Percentiles rank a stretch among this genome's conserved stretches.
These are phyloP conservation scores for Aphaenogaster rudis DNA, from an alignment of 1,140 invertebrate species.

Conservation along the genomic window DNA sequence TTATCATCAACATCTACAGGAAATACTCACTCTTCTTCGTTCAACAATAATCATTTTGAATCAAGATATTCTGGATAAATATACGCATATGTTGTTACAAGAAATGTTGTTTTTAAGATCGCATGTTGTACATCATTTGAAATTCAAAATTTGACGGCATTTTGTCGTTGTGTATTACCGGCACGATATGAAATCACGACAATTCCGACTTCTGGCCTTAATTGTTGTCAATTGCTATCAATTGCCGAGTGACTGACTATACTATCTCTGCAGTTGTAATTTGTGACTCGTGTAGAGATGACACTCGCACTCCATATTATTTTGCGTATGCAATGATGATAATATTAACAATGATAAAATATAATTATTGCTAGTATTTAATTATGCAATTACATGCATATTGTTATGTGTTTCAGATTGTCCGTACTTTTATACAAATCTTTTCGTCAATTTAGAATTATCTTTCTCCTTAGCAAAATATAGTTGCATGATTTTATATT, in stretches of 20 bases:
- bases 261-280: conserved; percentile 46
- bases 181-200: conserved; percentile 81
- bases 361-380: background rate
- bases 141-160: conserved; percentile 40
- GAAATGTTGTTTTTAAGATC: conserved; percentile 8
- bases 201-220: conserved; percentile 73
- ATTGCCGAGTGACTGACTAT: conserved; percentile 76
- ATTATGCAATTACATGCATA: background rate
- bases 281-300: conserved; percentile 48
- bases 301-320: background rate
- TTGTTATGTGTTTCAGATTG: background rate
- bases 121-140: background rate
- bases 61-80: background rate
- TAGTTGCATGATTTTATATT: background rate
- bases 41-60: background rate
- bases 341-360: background rate
- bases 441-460: background rate
- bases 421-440: background rate
- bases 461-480: background rate
- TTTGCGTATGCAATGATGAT: background rate
- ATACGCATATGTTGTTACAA: background rate
- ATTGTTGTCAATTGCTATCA: conserved; percentile 84
- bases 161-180: conserved; percentile 4
- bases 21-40: background rate
- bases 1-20: background rate